These are phyloP conservation scores for Zeus faber DNA, from an alignment of 2,113 vertebrate genomes.

Conservation along the genomic window DNA sequence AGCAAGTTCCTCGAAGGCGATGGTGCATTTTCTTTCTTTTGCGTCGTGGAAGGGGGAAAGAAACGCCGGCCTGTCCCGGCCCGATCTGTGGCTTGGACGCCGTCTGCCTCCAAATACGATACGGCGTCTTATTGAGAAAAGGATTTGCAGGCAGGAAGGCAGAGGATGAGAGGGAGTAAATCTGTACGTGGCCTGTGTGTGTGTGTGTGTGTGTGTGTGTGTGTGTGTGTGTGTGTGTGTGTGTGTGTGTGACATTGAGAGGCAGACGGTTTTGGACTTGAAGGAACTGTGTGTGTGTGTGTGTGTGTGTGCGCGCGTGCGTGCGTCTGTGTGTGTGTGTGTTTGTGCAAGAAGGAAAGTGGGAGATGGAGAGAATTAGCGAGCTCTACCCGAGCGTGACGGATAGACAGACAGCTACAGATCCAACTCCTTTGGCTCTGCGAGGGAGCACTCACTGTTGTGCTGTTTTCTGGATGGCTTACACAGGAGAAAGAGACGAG, in stretches of 20 bases:
- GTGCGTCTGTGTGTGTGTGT: background rate
- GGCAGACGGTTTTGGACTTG: slow-evolving; percentile 17
- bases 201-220: slow-evolving; percentile 5
- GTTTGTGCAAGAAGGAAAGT: no score
- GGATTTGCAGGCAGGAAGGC: background rate
- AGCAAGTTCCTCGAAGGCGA: no score
- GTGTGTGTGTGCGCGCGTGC: slow-evolving; percentile 24
- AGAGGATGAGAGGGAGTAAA: slow-evolving; percentile 15
- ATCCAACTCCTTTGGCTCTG: no score
- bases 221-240: slow-evolving; percentile 23
- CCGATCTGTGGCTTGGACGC: slow-evolving; percentile 34
- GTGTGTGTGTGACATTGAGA: slow-evolving; percentile 31
- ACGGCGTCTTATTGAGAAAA: slow-evolving; percentile 25
- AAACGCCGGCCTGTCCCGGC: slow-evolving; percentile 26
- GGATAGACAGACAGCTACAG: no score
- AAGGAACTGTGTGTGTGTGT: background rate
- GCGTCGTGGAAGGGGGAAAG: no score
- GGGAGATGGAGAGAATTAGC: no score
- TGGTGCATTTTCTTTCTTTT: no score
- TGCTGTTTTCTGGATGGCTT: slow-evolving; percentile 23
- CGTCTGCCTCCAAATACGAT: slow-evolving; percentile 23
- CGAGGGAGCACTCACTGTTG: slow-evolving; percentile 4
- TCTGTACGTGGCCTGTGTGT: slow-evolving; percentile 14
- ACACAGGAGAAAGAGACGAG: slow-evolving; percentile 9
- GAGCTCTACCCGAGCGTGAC: no score